These are phyloP conservation scores for Protodeltote pygarga DNA, from an alignment of 2,888 invertebrate genomes.

Conservation along the genomic window DNA sequence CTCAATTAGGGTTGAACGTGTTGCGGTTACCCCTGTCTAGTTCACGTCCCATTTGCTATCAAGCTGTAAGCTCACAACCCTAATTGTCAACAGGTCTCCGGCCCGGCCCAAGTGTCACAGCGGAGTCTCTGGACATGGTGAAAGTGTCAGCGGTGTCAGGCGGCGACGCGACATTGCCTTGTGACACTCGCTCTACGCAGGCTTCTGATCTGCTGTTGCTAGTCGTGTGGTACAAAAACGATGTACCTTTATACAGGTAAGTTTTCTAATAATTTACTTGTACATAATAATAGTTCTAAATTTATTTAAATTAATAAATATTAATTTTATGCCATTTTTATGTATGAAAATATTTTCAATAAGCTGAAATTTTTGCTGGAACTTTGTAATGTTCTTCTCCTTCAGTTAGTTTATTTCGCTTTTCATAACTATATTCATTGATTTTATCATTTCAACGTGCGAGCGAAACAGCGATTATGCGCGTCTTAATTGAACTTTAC, in stretches of 20 bases:
- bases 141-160: slow-evolving; percentile 91
- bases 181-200: slow-evolving; percentile 93
- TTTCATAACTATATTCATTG: too few species aligned
- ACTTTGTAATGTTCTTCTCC: too few species aligned
- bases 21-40: too few species aligned
- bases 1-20: too few species aligned
- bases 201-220: slow-evolving; percentile 93
- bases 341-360: too few species aligned
- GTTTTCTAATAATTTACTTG: slow-evolving; percentile 9
- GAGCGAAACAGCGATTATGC: too few species aligned
- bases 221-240: slow-evolving; percentile 97
- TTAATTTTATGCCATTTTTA: too few species aligned
- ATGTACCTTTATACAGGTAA: slow-evolving; percentile 96
- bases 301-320: too few species aligned
- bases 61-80: slow-evolving; percentile 5
- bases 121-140: slow-evolving; percentile 86
- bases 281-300: not conserved
- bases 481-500: too few species aligned
- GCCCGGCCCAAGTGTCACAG: slow-evolving; percentile 65
- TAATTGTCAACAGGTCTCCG: slow-evolving; percentile 70
- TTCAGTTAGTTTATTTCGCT: too few species aligned
- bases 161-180: slow-evolving; percentile 93
- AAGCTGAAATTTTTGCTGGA: too few species aligned
- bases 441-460: too few species aligned
- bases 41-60: not conserved